These are phyloP conservation scores for Ischnura elegans DNA, from an alignment of 2,888 invertebrate genomes.

Conservation along the genomic window DNA sequence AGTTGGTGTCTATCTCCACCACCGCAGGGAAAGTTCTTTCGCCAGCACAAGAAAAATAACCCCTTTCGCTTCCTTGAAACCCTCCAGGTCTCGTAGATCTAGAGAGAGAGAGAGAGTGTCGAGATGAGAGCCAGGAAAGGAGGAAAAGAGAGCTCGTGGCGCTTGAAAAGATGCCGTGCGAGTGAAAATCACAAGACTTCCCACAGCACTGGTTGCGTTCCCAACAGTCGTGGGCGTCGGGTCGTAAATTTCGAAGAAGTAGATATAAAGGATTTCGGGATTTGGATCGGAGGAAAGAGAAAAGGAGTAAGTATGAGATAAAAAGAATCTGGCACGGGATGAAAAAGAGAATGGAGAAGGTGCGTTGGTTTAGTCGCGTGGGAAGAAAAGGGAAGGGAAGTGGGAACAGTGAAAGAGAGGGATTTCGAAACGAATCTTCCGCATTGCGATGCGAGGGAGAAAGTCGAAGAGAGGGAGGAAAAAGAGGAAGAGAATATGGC, in stretches of 20 bases:
- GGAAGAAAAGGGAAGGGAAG: neutral
- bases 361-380: neutral
- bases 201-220: neutral
- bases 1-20: neutral
- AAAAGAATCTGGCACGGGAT: neutral
- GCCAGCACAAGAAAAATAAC: neutral
- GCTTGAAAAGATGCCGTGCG: neutral
- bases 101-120: neutral
- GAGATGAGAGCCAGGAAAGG: neutral
- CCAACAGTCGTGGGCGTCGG: neutral
- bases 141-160: neutral
- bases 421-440: neutral
- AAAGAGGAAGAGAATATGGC: neutral
- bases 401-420: neutral
- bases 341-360: neutral
- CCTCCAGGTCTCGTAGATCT: neutral
- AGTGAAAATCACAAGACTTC: neutral
- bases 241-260: slow-evolving; percentile 22
- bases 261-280: neutral
- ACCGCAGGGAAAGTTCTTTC: neutral
- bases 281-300: neutral
- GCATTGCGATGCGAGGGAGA: neutral
- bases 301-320: neutral
- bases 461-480: neutral
- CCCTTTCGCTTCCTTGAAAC: neutral